Conservation (phyloP, 2,797 vertebrate species). For the Darevskia mixta region DNA sequence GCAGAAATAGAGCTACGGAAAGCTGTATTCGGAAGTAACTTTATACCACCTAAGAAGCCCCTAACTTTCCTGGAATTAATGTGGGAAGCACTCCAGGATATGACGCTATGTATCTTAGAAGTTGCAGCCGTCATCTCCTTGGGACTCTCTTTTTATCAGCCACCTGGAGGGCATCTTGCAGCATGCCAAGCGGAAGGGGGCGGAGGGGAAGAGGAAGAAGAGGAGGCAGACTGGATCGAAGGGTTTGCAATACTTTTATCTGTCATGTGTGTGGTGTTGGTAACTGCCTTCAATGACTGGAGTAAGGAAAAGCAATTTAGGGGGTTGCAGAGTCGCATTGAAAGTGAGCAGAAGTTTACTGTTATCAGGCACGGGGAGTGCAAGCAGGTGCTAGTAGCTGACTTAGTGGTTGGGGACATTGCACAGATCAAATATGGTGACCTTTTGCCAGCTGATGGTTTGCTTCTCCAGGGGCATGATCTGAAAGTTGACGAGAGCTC, state of each 20-base stretch:
- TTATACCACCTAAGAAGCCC: constrained; percentile 10
- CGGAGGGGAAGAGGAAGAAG: constrained; percentile 84
- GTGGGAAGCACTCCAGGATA: constrained; percentile 42
- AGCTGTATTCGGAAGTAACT: constrained; percentile 18
- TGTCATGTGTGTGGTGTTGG: constrained; percentile 94
- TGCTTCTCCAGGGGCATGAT: constrained; percentile 97
- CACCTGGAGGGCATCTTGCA: background rate
- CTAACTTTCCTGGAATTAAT: constrained; percentile 16
- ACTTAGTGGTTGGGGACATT: constrained; percentile 95
- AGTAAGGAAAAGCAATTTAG: constrained; percentile 98
- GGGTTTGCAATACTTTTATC: constrained; percentile 95
- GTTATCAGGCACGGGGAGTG: constrained; percentile 93
- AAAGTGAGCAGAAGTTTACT: constrained; percentile 97
- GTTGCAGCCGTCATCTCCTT: background rate
- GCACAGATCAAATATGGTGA: constrained; percentile 98
- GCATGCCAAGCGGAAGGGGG: background rate
- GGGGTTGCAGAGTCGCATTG: constrained; percentile 95
- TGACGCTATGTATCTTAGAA: constrained; percentile 30
- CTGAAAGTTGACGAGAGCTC: constrained; percentile 98
- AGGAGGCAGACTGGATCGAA: constrained; percentile 97
- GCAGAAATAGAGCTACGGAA: background rate
- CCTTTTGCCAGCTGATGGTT: constrained; percentile 94
- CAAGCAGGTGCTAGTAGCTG: constrained; percentile 94
- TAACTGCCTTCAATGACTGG: constrained; percentile 99
- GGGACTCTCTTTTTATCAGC: background rate